Evolutionary conservation across 2,113 vertebrate species (phyloP).

Genomic region (Nanorana parkeri): DNA sequence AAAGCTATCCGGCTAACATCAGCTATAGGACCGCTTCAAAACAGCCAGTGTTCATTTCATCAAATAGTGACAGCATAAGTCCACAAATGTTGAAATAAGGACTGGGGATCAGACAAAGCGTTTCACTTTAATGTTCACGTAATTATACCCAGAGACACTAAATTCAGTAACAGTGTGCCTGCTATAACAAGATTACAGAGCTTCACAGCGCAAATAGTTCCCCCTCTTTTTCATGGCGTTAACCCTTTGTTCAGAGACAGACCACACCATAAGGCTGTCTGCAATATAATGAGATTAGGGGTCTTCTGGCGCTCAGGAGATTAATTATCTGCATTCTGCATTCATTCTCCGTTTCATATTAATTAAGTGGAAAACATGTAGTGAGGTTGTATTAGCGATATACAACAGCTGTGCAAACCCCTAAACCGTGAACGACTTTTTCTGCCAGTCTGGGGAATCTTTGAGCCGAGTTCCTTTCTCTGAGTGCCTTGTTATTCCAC

Average conservation of each 20-base stretch:
- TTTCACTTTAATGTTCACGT: constrained; percentile 3
- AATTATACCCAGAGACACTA: constrained; percentile 13
- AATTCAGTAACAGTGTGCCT: constrained; percentile 28
- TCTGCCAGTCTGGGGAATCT: constrained; percentile 25
- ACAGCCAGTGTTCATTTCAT: not conserved
- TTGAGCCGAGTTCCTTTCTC: constrained; percentile 14
- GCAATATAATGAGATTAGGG: constrained; percentile 47
- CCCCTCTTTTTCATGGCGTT: constrained; percentile 19
- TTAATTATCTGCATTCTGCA: constrained; percentile 50
- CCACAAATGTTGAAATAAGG: not conserved
- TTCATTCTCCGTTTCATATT: constrained; percentile 46
- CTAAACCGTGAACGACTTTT: constrained; percentile 10
- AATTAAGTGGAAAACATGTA: constrained; percentile 41
- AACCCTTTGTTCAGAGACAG: constrained; percentile 5
- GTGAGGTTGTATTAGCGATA: constrained; percentile 24
- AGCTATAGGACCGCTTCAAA: too few species aligned
- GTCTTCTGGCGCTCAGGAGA: constrained; percentile 47
- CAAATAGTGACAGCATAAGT: not conserved
- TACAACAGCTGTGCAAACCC: constrained; percentile 38
- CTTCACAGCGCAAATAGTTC: constrained; percentile 10
- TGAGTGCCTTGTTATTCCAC: constrained; percentile 13
- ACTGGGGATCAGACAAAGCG: not conserved
- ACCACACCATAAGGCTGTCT: constrained; percentile 34
- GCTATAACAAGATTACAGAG: constrained; percentile 21
- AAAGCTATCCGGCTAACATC: too few species aligned